Conservation (phyloP, 2,888 invertebrate species). For the Caenorhabditis sp. region DNA sequence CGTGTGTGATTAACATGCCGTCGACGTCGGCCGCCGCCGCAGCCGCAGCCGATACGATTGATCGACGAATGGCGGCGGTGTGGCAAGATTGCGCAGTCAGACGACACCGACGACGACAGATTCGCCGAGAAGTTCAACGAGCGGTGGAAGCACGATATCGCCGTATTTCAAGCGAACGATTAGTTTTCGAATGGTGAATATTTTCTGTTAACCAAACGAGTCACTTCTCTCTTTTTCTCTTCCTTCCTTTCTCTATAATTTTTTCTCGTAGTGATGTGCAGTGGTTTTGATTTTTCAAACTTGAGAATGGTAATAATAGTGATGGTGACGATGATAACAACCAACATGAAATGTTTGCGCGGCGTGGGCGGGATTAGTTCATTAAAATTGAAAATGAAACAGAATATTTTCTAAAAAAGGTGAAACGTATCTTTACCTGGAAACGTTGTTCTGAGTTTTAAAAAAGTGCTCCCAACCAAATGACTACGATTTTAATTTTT, state of each 20-base stretch:
- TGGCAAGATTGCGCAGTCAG: neutral
- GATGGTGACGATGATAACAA: neutral
- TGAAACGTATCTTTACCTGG: no score
- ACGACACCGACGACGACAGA: slow-evolving; percentile 20
- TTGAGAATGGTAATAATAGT: neutral
- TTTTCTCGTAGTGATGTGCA: neutral
- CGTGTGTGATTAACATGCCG: neutral
- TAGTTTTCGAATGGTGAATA: slow-evolving; percentile 55
- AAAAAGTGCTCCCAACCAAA: no score
- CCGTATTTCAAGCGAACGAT: slow-evolving; percentile 49
- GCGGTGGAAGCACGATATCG: slow-evolving; percentile 15
- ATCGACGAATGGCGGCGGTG: slow-evolving; percentile 12
- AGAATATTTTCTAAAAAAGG: no score
- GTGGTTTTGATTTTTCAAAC: neutral
- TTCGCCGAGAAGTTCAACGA: slow-evolving; percentile 15
- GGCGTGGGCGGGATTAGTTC: neutral
- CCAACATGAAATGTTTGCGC: neutral
- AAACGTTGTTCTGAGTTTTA: no score
- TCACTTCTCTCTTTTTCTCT: slow-evolving; percentile 9
- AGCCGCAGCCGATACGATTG: neutral
- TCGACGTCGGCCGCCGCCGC: neutral
- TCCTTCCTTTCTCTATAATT: slow-evolving; percentile 6
- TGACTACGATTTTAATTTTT: no score
- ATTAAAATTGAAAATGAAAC: neutral
- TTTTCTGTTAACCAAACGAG: no score